phyloP scores from a whole-genome alignment of 2,797 vertebrate genomes.

The Sebastes taczanowskii region DNA sequence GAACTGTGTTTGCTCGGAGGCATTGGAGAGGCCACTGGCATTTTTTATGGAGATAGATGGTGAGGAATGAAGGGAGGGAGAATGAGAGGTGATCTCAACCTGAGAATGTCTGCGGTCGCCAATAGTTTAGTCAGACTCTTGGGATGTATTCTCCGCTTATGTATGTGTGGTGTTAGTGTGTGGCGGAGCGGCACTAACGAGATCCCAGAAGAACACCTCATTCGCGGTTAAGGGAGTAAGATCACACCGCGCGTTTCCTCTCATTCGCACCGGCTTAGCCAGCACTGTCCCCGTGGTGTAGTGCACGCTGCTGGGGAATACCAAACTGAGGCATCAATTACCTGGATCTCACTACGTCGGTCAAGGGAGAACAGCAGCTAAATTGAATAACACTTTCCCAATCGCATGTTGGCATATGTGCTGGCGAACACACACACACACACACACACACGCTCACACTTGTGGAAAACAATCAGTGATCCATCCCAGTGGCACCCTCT shows the following conservation, averaged over 20 bases:
- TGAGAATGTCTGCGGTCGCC: slow-evolving; percentile 12
- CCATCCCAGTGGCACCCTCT: slow-evolving; percentile 44
- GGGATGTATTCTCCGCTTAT: slow-evolving; percentile 27
- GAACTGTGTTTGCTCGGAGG: slow-evolving; percentile 51
- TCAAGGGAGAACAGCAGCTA: slow-evolving; percentile 63
- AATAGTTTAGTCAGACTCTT: slow-evolving; percentile 13
- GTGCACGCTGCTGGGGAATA: slow-evolving; percentile 46
- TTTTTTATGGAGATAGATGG: slow-evolving; percentile 47
- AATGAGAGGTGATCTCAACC: slow-evolving; percentile 26
- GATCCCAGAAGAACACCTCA: slow-evolving; percentile 70
- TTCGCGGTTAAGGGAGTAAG: slow-evolving; percentile 42
- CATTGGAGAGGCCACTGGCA: slow-evolving; percentile 25
- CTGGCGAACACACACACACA: neutral
- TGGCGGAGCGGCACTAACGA: slow-evolving; percentile 70
- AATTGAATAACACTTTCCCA: slow-evolving; percentile 73
- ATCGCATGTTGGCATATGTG: slow-evolving; percentile 10
- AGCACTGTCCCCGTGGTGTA: slow-evolving; percentile 48
- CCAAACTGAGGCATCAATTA: slow-evolving; percentile 72
- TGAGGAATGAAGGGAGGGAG: slow-evolving; percentile 4
- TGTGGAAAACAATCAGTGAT: slow-evolving; percentile 54
- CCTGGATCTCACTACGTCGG: slow-evolving; percentile 63
- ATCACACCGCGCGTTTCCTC: slow-evolving; percentile 52
- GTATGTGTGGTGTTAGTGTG: neutral
- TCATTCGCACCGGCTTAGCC: slow-evolving; percentile 64
- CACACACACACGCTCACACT: neutral